phyloP scores from a whole-genome alignment of 2,888 invertebrate genomes.

The Archips xylosteana region DNA sequence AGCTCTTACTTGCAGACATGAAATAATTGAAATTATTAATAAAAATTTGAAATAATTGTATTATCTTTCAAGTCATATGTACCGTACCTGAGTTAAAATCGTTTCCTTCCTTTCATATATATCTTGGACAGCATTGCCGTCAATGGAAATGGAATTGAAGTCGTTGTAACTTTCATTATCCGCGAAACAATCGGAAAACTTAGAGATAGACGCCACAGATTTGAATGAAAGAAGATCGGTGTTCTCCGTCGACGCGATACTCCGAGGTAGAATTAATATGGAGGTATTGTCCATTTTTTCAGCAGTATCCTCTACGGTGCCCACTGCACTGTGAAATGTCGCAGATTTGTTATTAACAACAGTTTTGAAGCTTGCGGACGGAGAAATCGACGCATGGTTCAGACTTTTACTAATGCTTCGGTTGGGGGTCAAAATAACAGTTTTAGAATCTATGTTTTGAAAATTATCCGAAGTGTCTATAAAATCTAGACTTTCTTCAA shows the following conservation, averaged over 20 bases:
- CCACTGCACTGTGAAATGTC: slow-evolving; percentile 47
- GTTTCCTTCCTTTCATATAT: slow-evolving; percentile 70
- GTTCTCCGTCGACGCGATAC: slow-evolving; percentile 49
- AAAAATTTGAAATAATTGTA: too few species aligned
- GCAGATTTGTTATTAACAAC: slow-evolving; percentile 51
- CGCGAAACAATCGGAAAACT: slow-evolving; percentile 66
- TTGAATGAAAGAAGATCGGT: slow-evolving; percentile 67
- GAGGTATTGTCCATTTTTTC: slow-evolving; percentile 54
- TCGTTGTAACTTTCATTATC: slow-evolving; percentile 56
- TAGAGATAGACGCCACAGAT: slow-evolving; percentile 63
- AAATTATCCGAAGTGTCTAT: slow-evolving; percentile 48
- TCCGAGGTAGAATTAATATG: slow-evolving; percentile 46
- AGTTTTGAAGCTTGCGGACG: slow-evolving; percentile 56
- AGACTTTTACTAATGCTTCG: slow-evolving; percentile 43
- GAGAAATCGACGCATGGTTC: slow-evolving; percentile 45
- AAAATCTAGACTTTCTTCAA: slow-evolving; percentile 63
- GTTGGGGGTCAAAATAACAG: slow-evolving; percentile 52
- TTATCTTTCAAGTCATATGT: too few species aligned
- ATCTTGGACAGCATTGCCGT: slow-evolving; percentile 58
- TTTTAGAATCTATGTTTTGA: slow-evolving; percentile 52
- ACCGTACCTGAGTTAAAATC: slow-evolving; percentile 53
- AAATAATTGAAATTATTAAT: too few species aligned
- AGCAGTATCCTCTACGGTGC: slow-evolving; percentile 53
- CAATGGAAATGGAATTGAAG: slow-evolving; percentile 41
- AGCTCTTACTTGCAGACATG: too few species aligned